Evolutionary conservation across 2,113 vertebrate genomes (phyloP), one percentile per base, ranked within the genome.

Genomic region (Corythoichthys haematopterus): DNA sequence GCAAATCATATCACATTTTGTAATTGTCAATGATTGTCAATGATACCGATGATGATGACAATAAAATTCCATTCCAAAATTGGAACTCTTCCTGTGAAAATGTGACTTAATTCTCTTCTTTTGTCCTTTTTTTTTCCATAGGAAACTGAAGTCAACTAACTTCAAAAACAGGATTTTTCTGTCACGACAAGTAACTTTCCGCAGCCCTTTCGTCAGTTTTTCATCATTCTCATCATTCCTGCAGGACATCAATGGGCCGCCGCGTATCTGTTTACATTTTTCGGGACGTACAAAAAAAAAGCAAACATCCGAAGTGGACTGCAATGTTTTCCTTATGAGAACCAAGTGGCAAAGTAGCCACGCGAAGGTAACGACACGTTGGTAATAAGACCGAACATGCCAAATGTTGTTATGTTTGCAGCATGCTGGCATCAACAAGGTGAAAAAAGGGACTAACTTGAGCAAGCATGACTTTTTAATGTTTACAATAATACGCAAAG

Each of bases 241-340:
- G 72, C 71, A 58, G 62, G 63, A 68, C 64, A 51, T 66, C 28
- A 40, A 68, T 48, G 47, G 60, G 75, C 67, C 65, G 51, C 71
- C 52, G 63, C 73, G 75, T 75, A 76, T 74, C 84, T 50, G 78
- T 85, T 86, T 87, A 88, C 87, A 85, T 75, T 80, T 65, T 46
- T 73, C 74, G 53, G 45, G 66, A 79, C 62, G 79, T 78, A 74
- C n/a, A 81, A 77, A 72, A 66, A 56, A 64, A 14, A 62, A 73
- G 60, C 50, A 38, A 35, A 46, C 11, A 56, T 62, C 40, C 11
- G 1, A 45, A 20, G 10, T 33, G 43, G 60, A 62, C 20, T 46
- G 11, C 40, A 62, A 6, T 5, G 11, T 46, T 3, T 62, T 62
- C 12, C 15, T 86, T 65, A 35, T 36, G 43, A 77, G 75, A 51